A percentile compares a stretch with the other conserved stretches of the same genome.
These are phyloP conservation scores for Sphaeramia orbicularis DNA, from an alignment of 2,797 vertebrate species.

Conservation along the genomic window DNA sequence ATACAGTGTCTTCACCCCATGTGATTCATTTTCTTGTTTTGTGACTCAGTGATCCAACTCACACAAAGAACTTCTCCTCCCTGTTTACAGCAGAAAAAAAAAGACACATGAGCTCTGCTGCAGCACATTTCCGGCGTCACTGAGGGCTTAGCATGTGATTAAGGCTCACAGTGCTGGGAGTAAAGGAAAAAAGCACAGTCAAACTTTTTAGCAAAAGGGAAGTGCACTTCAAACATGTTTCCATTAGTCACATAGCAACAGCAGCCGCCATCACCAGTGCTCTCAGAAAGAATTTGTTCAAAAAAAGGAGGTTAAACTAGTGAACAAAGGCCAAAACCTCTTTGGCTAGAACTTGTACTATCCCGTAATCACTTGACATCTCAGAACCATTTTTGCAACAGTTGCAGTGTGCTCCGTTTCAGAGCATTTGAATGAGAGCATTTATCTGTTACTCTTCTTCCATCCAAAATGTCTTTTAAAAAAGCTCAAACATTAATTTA, in stretches of 20 bases:
- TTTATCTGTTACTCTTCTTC: constrained; percentile 11
- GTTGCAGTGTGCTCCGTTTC: neutral
- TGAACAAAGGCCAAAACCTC: constrained; percentile 35
- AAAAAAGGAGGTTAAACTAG: constrained; percentile 28
- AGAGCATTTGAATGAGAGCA: neutral
- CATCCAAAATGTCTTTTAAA: neutral
- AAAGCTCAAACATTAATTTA: constrained; percentile 21
- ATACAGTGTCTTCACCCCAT: neutral
- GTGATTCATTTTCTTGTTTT: constrained; percentile 4
- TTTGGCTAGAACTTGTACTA: constrained; percentile 9
- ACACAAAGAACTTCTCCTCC: constrained; percentile 24
- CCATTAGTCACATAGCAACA: constrained; percentile 78
- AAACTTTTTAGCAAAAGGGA: constrained; percentile 58
- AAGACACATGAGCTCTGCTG: constrained; percentile 4
- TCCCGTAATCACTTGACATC: constrained; percentile 45
- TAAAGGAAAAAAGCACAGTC: constrained; percentile 26
- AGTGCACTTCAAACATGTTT: constrained; percentile 62
- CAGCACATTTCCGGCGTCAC: constrained; percentile 24
- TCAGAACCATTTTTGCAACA: constrained; percentile 20
- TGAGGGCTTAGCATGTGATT: constrained; percentile 45
- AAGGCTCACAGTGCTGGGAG: constrained; percentile 19
- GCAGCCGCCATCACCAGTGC: constrained; percentile 23
- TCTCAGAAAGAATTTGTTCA: constrained; percentile 44
- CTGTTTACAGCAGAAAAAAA: constrained; percentile 41
- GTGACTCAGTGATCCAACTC: constrained; percentile 36